Base-by-base conservation (phyloP, 2,113 vertebrate species). In the Hepsetus odoe region DNA sequence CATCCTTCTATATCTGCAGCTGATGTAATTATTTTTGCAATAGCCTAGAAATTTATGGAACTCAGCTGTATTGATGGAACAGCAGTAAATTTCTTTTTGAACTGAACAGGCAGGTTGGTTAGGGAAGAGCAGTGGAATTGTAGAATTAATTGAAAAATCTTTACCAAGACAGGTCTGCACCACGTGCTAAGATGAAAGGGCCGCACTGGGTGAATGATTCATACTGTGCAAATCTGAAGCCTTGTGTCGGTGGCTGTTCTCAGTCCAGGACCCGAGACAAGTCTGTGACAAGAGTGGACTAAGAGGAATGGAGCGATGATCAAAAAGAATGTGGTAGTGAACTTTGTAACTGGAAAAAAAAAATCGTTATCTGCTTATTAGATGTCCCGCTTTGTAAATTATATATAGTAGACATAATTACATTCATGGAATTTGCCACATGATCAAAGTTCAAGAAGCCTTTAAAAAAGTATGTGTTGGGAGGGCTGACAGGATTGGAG, bases 361-460 rank as follows among this genome's bases (percentile, higher is more conserved):
- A 77, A 75, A 74, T 70, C 65, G 62, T 80, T 32, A 56, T 53
- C 22, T 74, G 42, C 74, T 84, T 61, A 73, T 82, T 66, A 58
- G 58, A 77, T 40, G 42, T 74, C 3, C 1, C 49, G 35, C 78
- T 77, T 38, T 13, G 73, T 82, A 56, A 59, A 73, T 85, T 85
- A 83, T 85, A 72, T 49, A 79, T 82, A 72, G 72, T 30, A n/a
- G 77, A 73, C 42, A 76, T 82, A 87, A 86, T 86, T 81, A 76
- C 79, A 58, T 72, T 56, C 79, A 75, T 80, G 46, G 85, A 87
- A 84, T 61, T 56, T 30, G 42, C 61, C 18, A 61, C 65, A 80
- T 77, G 73, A 88, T 88, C 85, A 88, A 85, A 87, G 86, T 82
- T 84, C 75, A 9, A 65, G 44, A 32, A 55, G 82, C 56, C 49